Evolutionary conservation across 2,888 invertebrate genomes (phyloP), one percentile per base, ranked within the genome.

Genomic region (Pheosia gnoma): DNA sequence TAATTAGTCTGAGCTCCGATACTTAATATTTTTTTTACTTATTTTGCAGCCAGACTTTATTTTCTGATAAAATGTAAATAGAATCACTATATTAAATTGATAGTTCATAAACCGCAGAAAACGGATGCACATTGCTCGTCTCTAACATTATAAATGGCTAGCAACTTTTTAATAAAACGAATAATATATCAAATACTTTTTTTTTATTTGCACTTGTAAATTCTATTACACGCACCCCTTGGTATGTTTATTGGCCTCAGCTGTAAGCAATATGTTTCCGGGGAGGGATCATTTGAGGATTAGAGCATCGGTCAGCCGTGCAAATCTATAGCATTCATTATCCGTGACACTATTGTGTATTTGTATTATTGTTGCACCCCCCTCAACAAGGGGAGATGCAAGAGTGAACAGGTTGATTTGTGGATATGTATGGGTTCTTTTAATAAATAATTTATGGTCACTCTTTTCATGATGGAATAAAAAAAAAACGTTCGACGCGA

Each of bases 281-380:
- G 79, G 78, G 78, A 80, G 82, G 81, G 83, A 87, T 86, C 83
- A 86, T 79, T 77, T 65, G 77, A 71, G 81, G 85, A 88, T 89
- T 88, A 87, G 75, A 84, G 84, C 83, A 81, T 80, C 76, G 87
- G 88, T 85, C 88, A 88, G 81, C 78, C 80, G 80, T 79, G 78
- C 81, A 69, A 77, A 86, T 90, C 87, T 85, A 89, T 87, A 85
- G 79, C 78, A 81, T 85, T 87, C 86, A 86, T 88, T 84, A 86
- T 74, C 80, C 82, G 81, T 79, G 80, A 82, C 79, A 78, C 71
- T 67, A 75, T 80, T 80, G 79, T 80, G 70, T 79, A 80, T 83
- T 84, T 80, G 79, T 83, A 77, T 78, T 81, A 80, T 80, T 81
- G 80, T 76, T 76, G 67, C 72, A 71, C 60, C 61, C 58, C 84